phyloP scores from a whole-genome alignment of 2,113 vertebrate genomes.

The Oenanthe oenanthe region DNA sequence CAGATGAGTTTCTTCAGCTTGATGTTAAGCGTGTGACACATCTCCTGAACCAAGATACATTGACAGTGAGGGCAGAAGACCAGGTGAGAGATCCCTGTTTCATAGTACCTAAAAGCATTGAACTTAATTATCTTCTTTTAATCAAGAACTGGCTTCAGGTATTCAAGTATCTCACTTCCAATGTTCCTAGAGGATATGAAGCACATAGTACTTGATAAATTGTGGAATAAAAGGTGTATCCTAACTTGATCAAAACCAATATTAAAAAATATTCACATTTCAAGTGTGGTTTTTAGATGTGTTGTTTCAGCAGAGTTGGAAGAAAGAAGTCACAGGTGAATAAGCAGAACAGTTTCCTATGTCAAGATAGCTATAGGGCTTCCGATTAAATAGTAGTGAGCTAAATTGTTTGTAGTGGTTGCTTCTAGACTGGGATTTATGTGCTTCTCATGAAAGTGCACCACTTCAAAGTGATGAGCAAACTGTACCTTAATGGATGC shows the following conservation, averaged over 20 bases:
- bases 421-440: neutral
- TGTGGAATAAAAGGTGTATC: neutral
- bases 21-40: slow-evolving; percentile 89
- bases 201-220: neutral
- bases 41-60: slow-evolving; percentile 87
- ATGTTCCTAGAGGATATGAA: neutral
- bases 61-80: slow-evolving; percentile 88
- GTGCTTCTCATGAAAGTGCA: neutral
- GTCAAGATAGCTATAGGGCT: neutral
- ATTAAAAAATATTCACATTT: neutral
- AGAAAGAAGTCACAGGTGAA: neutral
- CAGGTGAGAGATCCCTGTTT: slow-evolving; percentile 75
- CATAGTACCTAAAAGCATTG: neutral
- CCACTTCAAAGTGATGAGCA: neutral
- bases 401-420: neutral
- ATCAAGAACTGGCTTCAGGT: neutral
- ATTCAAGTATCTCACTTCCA: neutral
- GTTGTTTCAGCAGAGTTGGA: neutral
- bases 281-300: neutral
- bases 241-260: neutral
- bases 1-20: slow-evolving; percentile 89
- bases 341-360: neutral
- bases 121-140: neutral
- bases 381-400: neutral
- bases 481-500: neutral